Evolutionary conservation across 2,113 vertebrate genomes (phyloP).

Genomic region (Melanostigma gelatinosum): DNA sequence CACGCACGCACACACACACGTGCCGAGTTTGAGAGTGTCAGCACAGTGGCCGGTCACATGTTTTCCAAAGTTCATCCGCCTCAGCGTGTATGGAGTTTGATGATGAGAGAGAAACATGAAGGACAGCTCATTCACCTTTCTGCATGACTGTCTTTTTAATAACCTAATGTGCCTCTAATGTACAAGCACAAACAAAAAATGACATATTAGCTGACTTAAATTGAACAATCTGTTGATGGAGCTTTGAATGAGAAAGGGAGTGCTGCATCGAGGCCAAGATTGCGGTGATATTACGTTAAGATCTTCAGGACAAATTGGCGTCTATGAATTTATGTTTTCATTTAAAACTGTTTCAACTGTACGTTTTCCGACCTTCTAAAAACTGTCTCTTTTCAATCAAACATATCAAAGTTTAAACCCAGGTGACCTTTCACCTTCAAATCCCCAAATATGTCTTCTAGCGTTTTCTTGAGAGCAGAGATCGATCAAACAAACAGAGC

Average conservation of each 20-base stretch:
- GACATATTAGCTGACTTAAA: background rate
- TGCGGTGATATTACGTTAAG: background rate
- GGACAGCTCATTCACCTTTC: constrained; percentile 9
- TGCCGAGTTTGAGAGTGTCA: constrained; percentile 34
- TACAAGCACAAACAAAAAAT: background rate
- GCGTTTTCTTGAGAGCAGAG: constrained; percentile 1
- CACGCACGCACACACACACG: background rate
- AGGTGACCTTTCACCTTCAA: background rate
- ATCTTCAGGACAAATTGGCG: background rate
- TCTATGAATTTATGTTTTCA: background rate
- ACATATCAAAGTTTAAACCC: background rate
- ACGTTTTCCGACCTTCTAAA: background rate
- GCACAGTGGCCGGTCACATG: constrained; percentile 68
- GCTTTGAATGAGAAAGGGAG: constrained; percentile 7
- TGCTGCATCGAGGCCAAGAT: background rate
- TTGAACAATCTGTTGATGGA: background rate
- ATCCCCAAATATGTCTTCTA: background rate
- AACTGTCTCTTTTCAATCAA: background rate
- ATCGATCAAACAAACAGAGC: background rate
- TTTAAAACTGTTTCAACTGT: background rate
- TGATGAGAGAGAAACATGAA: constrained; percentile 15
- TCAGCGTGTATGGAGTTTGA: constrained; percentile 23
- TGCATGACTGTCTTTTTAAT: background rate
- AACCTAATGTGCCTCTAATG: background rate
- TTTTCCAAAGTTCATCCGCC: constrained; percentile 73